Evolutionary conservation across 1,140 invertebrate genomes (phyloP), one percentile per base, ranked within the genome.

Genomic region (Alviniconcha marisindica): DNA sequence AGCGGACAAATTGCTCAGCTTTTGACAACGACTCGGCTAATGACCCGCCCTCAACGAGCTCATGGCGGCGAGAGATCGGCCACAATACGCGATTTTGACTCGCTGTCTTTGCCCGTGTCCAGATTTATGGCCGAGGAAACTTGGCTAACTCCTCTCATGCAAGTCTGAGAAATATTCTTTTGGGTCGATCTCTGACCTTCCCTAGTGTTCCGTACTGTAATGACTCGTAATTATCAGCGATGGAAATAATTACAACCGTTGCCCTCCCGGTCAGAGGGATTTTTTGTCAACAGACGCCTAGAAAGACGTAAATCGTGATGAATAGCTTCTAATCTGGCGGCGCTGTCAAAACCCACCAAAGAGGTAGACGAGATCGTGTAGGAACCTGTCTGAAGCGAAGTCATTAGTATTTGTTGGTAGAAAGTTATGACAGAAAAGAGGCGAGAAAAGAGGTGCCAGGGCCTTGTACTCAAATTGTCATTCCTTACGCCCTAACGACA

Each of bases 51-150:
- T 66, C 18, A 78, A 54, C 77, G 77, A 40, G 77, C 77, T n/a
- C 51, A 60, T 38, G 78, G 60, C 78, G n/a, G 60, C 36, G 33
- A 44, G 40, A 63, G 56, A 24, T 36, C n/a, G 31, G 15, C 56
- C 56, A 80, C 78, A 80, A 80, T 80, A 80, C 78, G 56, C 36
- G 33, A 80, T 66, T 80, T 80, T 80, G 56, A 66, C 78, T 80
- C 54, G 78, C 38, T 60, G 31, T 42, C 78, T 78, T 31, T 36
- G 66, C 56, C 56, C 38, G 36, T 21, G 56, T 2, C 78, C 10
- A 38, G 78, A 80, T 80, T 80, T 80, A 80, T 80, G 24, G 60
- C 56, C 12, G 12, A 28, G 36, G 36, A 38, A 80, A 80, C 36
- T 80, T 63, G 56, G 36, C 78, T 28, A 63, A 63, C 54, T 60